Base-by-base conservation (phyloP, 2,888 invertebrate species). In the Machimus atricapillus region DNA sequence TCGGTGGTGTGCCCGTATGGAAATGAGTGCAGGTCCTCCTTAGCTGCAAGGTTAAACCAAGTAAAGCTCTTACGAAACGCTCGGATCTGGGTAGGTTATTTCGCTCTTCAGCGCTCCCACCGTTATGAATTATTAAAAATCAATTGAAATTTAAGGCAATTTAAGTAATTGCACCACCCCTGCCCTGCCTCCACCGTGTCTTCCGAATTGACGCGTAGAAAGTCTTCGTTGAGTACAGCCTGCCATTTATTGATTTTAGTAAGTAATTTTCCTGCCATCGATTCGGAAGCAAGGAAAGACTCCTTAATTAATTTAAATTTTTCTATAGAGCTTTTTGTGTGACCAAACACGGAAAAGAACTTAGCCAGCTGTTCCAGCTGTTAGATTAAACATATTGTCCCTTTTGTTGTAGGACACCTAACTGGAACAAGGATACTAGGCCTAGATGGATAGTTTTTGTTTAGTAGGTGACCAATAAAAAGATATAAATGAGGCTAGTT, bases 71-170 rank as follows among this genome's bases (percentile, higher is more conserved):
- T 43, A 78, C 19, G 19, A 66, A 52, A 52, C 52, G 19, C 6
- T 27, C 12, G 66, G 66, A 66, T 27, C 27, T 23, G 66, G 66
- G 66, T 66, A 23, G 66, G 66, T 66, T 27, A 66, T 66, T 52
- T 52, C n/a, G 52, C n/a, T n/a, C 8, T 52, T 52, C 52, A 23
- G 43, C 31, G 23, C 78, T 79, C 27, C 79, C 79, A 79, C 79
- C 12, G 79, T 56, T 79, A 79, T 79, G 79, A 79, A 79, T 79
- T 79, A 79, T 79, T 52, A 52, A 79, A 52, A 79, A 79, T 79
- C 79, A 79, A 79, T 79, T 79, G 79, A 79, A 79, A 56, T 79
- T 78, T 52, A 52, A 79, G 52, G 52, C 52, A 79, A 79, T 79
- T 79, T 52, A 79, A 79, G 52, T 79, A 79, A 79, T 79, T 79